These are phyloP conservation scores for Ostrea denselamellosa DNA, from an alignment of 1,140 invertebrate genomes.

Conservation along the genomic window DNA sequence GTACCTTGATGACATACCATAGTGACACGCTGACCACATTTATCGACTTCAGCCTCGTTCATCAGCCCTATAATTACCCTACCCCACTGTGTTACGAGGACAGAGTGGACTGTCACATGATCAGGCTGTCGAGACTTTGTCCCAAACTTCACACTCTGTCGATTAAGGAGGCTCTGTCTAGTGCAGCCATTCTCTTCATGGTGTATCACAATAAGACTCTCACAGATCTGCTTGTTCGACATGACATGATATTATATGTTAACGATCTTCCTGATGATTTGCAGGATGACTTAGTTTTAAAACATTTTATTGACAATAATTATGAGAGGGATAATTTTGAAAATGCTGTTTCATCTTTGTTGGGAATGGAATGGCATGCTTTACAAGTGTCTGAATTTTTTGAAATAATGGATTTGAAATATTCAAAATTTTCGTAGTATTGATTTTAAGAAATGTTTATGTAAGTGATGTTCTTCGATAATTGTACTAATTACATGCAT, in stretches of 20 bases:
- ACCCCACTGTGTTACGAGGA: not conserved
- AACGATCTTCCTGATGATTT: slow-evolving; percentile 49
- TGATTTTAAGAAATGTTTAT: not conserved
- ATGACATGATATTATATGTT: slow-evolving; percentile 49
- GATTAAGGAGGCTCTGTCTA: slow-evolving; percentile 51
- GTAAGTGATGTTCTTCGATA: too few species aligned
- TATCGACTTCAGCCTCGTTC: slow-evolving; percentile 45
- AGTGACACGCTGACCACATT: slow-evolving; percentile 44
- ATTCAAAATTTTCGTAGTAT: not conserved
- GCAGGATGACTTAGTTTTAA: not conserved
- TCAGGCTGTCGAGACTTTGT: slow-evolving; percentile 44
- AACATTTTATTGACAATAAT: slow-evolving; percentile 3
- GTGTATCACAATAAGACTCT: slow-evolving; percentile 45
- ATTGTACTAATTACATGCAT: too few species aligned
- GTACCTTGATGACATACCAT: slow-evolving; percentile 23
- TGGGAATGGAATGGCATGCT: slow-evolving; percentile 41
- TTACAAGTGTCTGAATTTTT: slow-evolving; percentile 8
- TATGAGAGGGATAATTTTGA: slow-evolving; percentile 43
- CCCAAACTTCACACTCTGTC: slow-evolving; percentile 41
- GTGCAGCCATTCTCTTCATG: slow-evolving; percentile 45
- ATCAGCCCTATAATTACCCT: slow-evolving; percentile 40
- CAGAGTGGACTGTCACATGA: slow-evolving; percentile 46
- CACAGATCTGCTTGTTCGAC: slow-evolving; percentile 42
- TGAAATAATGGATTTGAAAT: slow-evolving; percentile 26
- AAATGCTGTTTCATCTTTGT: slow-evolving; percentile 45